phyloP scores from a whole-genome alignment of 1,140 invertebrate genomes.

The Listronotus bonariensis region DNA sequence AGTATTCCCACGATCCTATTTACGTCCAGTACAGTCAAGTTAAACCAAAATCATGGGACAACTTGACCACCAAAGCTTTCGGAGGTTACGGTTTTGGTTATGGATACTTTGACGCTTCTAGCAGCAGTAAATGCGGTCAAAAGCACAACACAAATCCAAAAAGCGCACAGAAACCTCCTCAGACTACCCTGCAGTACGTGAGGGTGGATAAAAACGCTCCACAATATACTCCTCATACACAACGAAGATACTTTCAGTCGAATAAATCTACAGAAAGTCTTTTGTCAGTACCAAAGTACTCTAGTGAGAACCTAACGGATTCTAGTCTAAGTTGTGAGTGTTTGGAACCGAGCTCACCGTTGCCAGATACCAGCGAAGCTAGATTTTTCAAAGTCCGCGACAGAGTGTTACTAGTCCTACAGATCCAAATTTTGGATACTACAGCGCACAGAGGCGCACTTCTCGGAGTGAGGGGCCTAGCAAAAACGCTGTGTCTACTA shows the following conservation, averaged over 20 bases:
- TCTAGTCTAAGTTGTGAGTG: conserved; percentile 71
- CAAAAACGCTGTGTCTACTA: conserved; percentile 56
- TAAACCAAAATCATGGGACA: conserved; percentile 88
- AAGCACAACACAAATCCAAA: conserved; percentile 21
- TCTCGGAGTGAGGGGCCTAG: conserved; percentile 56
- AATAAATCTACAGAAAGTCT: conserved; percentile 81
- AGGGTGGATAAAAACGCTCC: conserved; percentile 45
- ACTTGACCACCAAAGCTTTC: conserved; percentile 76
- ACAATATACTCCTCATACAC: conserved; percentile 58
- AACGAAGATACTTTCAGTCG: conserved; percentile 61
- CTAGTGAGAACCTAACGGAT: conserved; percentile 63
- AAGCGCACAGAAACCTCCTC: conserved; percentile 18
- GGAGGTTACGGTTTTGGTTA: conserved; percentile 84
- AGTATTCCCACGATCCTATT: conserved; percentile 53
- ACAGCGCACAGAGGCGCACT: conserved; percentile 57
- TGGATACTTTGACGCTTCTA: conserved; percentile 70
- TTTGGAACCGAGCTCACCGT: conserved; percentile 57
- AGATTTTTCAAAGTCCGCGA: conserved; percentile 59
- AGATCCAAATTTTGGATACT: conserved; percentile 58
- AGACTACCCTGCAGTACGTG: conserved; percentile 44
- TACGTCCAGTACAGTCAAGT: conserved; percentile 65
- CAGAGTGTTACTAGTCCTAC: conserved; percentile 57
- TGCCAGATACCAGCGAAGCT: conserved; percentile 47
- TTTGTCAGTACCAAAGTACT: conserved; percentile 66
- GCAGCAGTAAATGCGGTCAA: conserved; percentile 39